These are phyloP conservation scores for Pandemis heparana DNA, from an alignment of 2,888 invertebrate species.

Conservation along the genomic window DNA sequence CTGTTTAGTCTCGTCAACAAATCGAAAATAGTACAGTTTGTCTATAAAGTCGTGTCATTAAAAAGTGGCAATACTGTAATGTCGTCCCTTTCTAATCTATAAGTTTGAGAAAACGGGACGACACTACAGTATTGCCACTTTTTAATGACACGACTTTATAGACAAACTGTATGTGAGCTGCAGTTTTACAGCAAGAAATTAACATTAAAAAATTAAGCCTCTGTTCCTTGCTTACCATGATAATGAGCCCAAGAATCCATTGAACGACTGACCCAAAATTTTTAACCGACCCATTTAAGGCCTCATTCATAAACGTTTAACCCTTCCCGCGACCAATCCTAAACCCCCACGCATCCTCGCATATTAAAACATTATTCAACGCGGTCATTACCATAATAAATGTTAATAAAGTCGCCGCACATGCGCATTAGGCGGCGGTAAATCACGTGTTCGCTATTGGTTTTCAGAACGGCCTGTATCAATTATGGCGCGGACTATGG, in stretches of 20 bases:
- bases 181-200: too few relatives aligned
- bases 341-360: conserved; percentile 48
- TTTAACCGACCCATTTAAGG: background rate
- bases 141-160: too few relatives aligned
- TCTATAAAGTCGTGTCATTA: too few relatives aligned
- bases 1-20: too few relatives aligned
- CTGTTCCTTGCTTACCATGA: background rate
- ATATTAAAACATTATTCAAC: conserved; percentile 77
- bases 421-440: conserved; percentile 77
- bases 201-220: too few relatives aligned
- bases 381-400: conserved; percentile 80
- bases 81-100: too few relatives aligned
- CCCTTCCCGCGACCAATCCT: conserved; percentile 15
- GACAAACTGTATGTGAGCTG: too few relatives aligned
- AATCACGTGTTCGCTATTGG: conserved; percentile 79
- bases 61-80: too few relatives aligned
- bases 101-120: too few relatives aligned
- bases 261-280: background rate
- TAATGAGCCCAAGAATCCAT: background rate
- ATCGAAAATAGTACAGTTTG: too few relatives aligned
- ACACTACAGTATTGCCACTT: too few relatives aligned
- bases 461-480: conserved; percentile 76
- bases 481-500: conserved; percentile 75
- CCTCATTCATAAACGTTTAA: conserved; percentile 1
- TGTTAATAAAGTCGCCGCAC: conserved; percentile 80